These are phyloP conservation scores for Endomychus coccineus DNA, from an alignment of 2,888 invertebrate species.

Conservation along the genomic window DNA sequence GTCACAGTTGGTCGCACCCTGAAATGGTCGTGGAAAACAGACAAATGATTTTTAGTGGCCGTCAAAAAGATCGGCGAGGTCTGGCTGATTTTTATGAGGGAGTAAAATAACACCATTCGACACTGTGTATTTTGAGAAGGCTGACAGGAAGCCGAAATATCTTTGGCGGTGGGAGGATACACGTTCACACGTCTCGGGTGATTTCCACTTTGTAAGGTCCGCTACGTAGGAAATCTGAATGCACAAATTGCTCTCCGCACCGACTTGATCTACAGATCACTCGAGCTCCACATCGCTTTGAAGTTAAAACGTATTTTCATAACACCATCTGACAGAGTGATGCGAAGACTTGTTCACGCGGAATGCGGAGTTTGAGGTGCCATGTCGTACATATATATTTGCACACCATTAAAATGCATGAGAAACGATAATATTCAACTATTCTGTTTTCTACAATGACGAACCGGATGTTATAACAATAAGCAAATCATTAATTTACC, in stretches of 20 bases:
- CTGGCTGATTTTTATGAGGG: too few relatives aligned
- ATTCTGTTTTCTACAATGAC: neutral
- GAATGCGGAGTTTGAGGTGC: conserved; percentile 20
- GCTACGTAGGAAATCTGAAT: conserved; percentile 37
- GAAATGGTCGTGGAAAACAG: too few relatives aligned
- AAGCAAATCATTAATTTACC: too few relatives aligned
- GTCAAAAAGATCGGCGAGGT: too few relatives aligned
- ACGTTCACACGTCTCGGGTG: conserved; percentile 31
- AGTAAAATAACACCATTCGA: too few relatives aligned
- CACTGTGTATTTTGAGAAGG: too few relatives aligned
- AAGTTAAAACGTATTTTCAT: conserved; percentile 41
- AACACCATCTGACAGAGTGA: conserved; percentile 31
- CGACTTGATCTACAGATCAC: conserved; percentile 36
- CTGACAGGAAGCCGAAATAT: too few relatives aligned
- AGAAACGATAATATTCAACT: conserved; percentile 7
- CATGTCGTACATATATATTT: conserved; percentile 8
- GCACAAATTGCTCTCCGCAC: conserved; percentile 38
- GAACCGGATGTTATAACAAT: neutral
- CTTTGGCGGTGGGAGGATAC: too few relatives aligned
- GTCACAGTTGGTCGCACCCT: too few relatives aligned
- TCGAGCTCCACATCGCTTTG: conserved; percentile 36
- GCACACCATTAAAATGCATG: conserved; percentile 16
- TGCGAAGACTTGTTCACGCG: conserved; percentile 22
- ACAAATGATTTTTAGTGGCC: too few relatives aligned
- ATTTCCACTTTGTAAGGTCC: conserved; percentile 33